Evolutionary conservation across 2,888 invertebrate genomes (phyloP).

Genomic region (Brachyopa scutellaris): DNA sequence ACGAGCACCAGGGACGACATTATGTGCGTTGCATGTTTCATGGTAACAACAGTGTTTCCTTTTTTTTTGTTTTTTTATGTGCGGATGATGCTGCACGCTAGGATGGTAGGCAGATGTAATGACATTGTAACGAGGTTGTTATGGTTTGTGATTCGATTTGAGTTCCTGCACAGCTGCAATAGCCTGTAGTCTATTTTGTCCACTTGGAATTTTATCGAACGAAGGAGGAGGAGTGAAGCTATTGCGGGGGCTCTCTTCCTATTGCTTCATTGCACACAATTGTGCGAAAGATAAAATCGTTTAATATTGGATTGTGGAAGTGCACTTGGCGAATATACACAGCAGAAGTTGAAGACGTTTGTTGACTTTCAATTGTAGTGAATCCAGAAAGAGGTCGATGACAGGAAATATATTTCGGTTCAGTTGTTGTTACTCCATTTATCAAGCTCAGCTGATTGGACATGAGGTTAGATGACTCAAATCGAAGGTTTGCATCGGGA

Average conservation of each 20-base stretch:
- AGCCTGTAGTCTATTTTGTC: slow-evolving; percentile 69
- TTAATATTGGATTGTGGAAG: slow-evolving; percentile 38
- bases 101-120: slow-evolving; percentile 72
- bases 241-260: slow-evolving; percentile 66
- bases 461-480: too few relatives aligned
- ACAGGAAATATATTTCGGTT: too few relatives aligned
- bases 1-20: slow-evolving; percentile 32
- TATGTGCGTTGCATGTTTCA: slow-evolving; percentile 49
- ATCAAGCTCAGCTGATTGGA: too few relatives aligned
- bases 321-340: slow-evolving; percentile 48
- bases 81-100: slow-evolving; percentile 40
- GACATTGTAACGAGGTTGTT: slow-evolving; percentile 73
- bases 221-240: slow-evolving; percentile 11
- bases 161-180: slow-evolving; percentile 63
- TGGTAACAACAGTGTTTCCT: background rate
- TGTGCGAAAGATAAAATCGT: slow-evolving; percentile 68
- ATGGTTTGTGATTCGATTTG: slow-evolving; percentile 71
- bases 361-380: too few relatives aligned
- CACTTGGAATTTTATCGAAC: slow-evolving; percentile 53
- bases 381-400: too few relatives aligned
- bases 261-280: slow-evolving; percentile 70
- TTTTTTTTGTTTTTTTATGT: background rate
- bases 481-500: too few relatives aligned
- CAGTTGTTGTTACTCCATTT: too few relatives aligned
- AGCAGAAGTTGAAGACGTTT: too few relatives aligned